Conservation (phyloP, 1,140 invertebrate species). For the Diorhabda elongata region DNA sequence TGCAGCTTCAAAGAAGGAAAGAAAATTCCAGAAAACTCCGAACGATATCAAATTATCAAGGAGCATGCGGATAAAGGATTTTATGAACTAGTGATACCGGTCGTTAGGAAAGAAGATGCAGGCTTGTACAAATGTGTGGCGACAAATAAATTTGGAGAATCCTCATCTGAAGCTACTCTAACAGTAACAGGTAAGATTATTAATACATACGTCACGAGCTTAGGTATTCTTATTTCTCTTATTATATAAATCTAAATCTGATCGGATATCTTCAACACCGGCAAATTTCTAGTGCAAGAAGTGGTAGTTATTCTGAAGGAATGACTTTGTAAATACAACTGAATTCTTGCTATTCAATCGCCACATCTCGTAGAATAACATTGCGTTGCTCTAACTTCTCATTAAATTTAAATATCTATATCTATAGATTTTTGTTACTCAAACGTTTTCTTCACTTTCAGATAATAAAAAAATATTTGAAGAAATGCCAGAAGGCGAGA, state of each 20-base stretch:
- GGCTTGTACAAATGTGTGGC: slow-evolving; percentile 87
- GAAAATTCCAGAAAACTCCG: slow-evolving; percentile 62
- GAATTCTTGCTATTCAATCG: no score
- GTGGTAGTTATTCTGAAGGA: no score
- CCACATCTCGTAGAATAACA: no score
- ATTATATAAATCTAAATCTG: no score
- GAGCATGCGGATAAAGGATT: slow-evolving; percentile 78
- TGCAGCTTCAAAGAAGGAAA: slow-evolving; percentile 79
- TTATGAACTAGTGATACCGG: slow-evolving; percentile 84
- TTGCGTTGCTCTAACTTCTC: no score
- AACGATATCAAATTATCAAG: slow-evolving; percentile 68
- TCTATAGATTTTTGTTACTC: no score
- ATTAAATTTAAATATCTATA: no score
- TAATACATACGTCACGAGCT: background rate
- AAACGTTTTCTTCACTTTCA: slow-evolving; percentile 26
- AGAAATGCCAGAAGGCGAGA: slow-evolving; percentile 61
- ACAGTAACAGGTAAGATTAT: slow-evolving; percentile 67
- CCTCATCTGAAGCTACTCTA: slow-evolving; percentile 69
- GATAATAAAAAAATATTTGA: slow-evolving; percentile 80
- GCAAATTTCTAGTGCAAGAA: no score
- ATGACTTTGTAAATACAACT: no score
- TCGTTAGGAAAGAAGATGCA: slow-evolving; percentile 75
- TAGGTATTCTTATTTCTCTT: no score
- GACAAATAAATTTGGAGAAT: slow-evolving; percentile 77
- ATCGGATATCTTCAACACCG: no score